Percentiles rank a stretch among this genome's conserved stretches.
These are phyloP conservation scores for Drosophila paracracens DNA, from an alignment of 2,888 invertebrate genomes.

Conservation along the genomic window DNA sequence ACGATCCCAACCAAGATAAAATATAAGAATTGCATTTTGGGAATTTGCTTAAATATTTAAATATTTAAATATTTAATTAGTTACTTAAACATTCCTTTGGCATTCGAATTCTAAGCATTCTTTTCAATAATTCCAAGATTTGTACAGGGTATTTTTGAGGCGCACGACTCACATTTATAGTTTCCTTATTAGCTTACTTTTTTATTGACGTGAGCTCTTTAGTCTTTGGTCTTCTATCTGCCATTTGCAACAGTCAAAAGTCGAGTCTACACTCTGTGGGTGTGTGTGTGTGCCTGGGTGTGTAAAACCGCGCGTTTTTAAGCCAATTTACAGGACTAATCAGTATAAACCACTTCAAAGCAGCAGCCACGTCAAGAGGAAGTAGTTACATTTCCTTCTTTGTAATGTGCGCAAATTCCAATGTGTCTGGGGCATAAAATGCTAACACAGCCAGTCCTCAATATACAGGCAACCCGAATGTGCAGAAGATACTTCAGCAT, in stretches of 20 bases:
- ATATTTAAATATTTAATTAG: neutral
- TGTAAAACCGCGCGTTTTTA: conserved; percentile 61
- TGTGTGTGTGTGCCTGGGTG: conserved; percentile 19
- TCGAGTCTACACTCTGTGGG: conserved; percentile 1
- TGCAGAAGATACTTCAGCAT: conserved; percentile 44
- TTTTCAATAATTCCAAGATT: neutral
- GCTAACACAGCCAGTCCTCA: conserved; percentile 44
- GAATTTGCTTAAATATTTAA: neutral
- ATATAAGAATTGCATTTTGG: neutral
- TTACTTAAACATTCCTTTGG: neutral
- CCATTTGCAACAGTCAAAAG: conserved; percentile 11
- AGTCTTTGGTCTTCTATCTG: conserved; percentile 21
- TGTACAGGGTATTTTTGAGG: conserved; percentile 5
- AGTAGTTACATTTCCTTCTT: conserved; percentile 60
- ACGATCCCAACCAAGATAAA: neutral
- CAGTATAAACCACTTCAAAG: conserved; percentile 80
- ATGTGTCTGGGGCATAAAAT: conserved; percentile 63
- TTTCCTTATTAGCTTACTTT: neutral
- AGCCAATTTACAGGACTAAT: conserved; percentile 75
- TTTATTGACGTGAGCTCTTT: conserved; percentile 13
- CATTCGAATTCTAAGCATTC: rapidly evolving
- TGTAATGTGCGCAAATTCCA: conserved; percentile 68
- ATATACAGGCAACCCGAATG: conserved; percentile 53
- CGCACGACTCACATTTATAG: neutral
- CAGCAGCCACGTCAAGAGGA: conserved; percentile 38